Base-by-base conservation (phyloP, 1,140 invertebrate species). In the Lepidotrigona ventralis region DNA sequence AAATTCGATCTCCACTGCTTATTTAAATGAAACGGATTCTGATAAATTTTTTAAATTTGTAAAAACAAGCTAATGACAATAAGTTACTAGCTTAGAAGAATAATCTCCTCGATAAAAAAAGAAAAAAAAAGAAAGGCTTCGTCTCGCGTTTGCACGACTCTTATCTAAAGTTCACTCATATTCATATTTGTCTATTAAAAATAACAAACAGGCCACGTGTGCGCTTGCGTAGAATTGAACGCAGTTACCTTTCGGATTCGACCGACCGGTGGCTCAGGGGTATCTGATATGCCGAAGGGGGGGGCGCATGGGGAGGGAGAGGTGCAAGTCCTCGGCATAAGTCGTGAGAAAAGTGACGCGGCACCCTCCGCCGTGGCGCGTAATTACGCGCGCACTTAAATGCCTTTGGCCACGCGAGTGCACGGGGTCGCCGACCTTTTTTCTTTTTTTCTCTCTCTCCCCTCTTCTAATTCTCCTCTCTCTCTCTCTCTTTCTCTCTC, bases 371-470 rank as follows among this genome's bases (percentile, higher is more conserved):
- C 70, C 79, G 86, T 70, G 19, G 83, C 78, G 74, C 84, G 79
- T 85, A 88, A 88, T 88, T 88, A 88, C 83, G 82, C 82, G 82
- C 69, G 82, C 84, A 33, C 83, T 87, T 87, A 87, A 88, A 87
- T 87, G 78, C 58, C 78, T 74, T 79, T 88, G 86, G 86, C 80
- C 86, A 88, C 86, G 86, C 86, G 83, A 88, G 69, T 81, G 69
- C 33, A 75, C 60, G 80, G 51, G 86, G 74, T 80, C 68, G 72
- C 29, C 81, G 85, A 79, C 83, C 58, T 76, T 68, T 74, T 76
- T 63, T 46, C 68, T 70, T 46, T 69, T 33, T 33, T 33, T 33
- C 29, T 23, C 33, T 23, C 19, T 29, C 1, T 4, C 9, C 21
- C 2, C 9, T 33, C 2, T 19, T 66, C 56, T 19, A 39, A 39